A percentile compares a stretch with the other conserved stretches of the same genome.
Conservation (phyloP, 2,888 invertebrate species). For the Selenia dentaria region DNA sequence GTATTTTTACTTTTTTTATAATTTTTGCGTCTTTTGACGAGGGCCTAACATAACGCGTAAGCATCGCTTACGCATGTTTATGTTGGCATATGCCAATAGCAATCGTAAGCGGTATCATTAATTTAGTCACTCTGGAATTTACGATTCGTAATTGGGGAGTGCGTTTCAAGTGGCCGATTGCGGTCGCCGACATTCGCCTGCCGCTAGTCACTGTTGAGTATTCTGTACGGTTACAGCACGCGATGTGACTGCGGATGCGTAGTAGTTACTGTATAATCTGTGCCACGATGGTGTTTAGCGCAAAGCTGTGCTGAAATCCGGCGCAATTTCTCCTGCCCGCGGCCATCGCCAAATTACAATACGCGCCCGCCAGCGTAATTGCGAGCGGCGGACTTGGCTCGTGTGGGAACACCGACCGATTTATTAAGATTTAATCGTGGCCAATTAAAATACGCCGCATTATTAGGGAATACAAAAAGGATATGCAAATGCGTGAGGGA, state of each 20-base stretch:
- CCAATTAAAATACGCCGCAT: conserved; percentile 78
- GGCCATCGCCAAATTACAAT: conserved; percentile 74
- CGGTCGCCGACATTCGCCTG: conserved; percentile 38
- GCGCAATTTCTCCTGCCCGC: conserved; percentile 71
- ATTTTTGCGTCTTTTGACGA: neutral
- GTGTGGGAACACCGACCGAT: conserved; percentile 75
- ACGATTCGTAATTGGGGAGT: conserved; percentile 80
- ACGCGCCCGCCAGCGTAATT: conserved; percentile 71
- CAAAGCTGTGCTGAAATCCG: conserved; percentile 58
- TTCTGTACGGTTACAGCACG: conserved; percentile 48
- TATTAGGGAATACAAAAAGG: conserved; percentile 68
- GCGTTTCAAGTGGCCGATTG: conserved; percentile 61
- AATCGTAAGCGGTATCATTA: conserved; percentile 46
- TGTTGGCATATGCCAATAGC: conserved; percentile 13
- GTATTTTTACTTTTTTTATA: too few species aligned
- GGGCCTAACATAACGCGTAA: neutral
- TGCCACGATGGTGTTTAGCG: conserved; percentile 37
- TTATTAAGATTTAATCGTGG: conserved; percentile 80
- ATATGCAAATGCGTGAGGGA: conserved; percentile 61
- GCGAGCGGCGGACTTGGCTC: conserved; percentile 55
- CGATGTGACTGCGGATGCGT: conserved; percentile 45
- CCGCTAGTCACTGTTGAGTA: conserved; percentile 28
- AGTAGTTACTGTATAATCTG: neutral
- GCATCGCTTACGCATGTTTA: neutral
- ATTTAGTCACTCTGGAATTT: conserved; percentile 69